Base-by-base conservation (phyloP, 2,888 invertebrate genomes). In the Margaritifera margaritifera region DNA sequence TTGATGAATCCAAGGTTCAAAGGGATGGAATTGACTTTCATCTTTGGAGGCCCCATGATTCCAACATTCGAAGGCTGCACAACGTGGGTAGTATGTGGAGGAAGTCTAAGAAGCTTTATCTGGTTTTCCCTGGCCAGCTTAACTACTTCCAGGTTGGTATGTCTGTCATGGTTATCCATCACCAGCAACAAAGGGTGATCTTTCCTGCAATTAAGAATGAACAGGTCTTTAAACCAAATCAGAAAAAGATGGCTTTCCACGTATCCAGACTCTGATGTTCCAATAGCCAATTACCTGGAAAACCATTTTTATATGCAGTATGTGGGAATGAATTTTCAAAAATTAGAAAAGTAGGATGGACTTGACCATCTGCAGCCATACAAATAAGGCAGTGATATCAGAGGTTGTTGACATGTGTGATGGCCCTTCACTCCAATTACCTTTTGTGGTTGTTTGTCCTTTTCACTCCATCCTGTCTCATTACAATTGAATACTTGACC, bases 111-210 rank as follows among this genome's bases (percentile, higher is more conserved):
- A 4, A 59, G n/a, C 50, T 61, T 52, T 15, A 6, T 61, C 51
- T 18, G 42, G 27, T 27, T 27, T 27, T 27, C 27, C 6, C 27
- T 27, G 27, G 27, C 27, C 27, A 27, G 27, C 27, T 27, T 27
- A 27, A 27, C 27, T 27, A 27, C 27, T 6, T 27, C 27, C 27
- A 27, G 4, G 56, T 24, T 63, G n/a, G 52, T 55, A 22, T 71
- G 68, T 27, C 62, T 62, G 19, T 60, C 72, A 57, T 72, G 69
- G 51, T 68, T 66, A 54, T 69, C 68, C 51, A 69, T 54, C 6
- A 66, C 50, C 27, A 27, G 27, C 6, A 27, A 4, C 27, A 27
- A 4, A 6, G 4, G 2, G 2, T 6, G 6, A 27, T 24, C 54
- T 22, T 1, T 22, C 1, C 66, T 59, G 63, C 63, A 65, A 25